Conservation (phyloP, 1,140 invertebrate genomes). For the Melanaphis sacchari region DNA sequence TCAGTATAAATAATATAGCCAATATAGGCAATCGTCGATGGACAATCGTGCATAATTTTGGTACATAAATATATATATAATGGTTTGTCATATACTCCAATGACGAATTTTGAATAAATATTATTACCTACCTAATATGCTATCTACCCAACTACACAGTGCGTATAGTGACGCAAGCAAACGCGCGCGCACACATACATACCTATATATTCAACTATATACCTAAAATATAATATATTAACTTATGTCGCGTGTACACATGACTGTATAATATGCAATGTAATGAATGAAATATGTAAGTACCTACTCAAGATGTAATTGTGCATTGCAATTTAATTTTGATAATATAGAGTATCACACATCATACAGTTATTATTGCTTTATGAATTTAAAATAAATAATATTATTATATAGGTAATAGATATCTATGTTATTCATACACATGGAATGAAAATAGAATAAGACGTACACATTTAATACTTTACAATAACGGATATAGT, state of each 20-base stretch:
- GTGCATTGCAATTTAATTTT: constrained; percentile 3
- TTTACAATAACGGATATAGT: background rate
- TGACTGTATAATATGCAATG: background rate
- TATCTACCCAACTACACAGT: background rate
- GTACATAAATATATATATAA: too few relatives aligned
- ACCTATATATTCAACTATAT: background rate
- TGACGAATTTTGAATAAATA: background rate
- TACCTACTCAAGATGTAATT: background rate
- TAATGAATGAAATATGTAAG: background rate
- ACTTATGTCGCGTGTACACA: background rate
- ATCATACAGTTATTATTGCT: background rate
- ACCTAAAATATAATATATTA: too few relatives aligned
- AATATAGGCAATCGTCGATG: too few relatives aligned
- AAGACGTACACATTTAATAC: background rate
- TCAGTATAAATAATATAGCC: too few relatives aligned
- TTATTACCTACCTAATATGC: background rate
- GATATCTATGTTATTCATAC: background rate
- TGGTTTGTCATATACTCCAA: too few relatives aligned
- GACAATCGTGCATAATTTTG: too few relatives aligned
- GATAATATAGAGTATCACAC: background rate
- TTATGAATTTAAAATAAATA: background rate
- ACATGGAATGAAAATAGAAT: background rate
- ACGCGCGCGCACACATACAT: background rate
- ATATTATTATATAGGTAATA: background rate
- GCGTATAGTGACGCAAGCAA: background rate